phyloP scores from a whole-genome alignment of 2,797 vertebrate genomes.

The Eupleurogrammus muticus region DNA sequence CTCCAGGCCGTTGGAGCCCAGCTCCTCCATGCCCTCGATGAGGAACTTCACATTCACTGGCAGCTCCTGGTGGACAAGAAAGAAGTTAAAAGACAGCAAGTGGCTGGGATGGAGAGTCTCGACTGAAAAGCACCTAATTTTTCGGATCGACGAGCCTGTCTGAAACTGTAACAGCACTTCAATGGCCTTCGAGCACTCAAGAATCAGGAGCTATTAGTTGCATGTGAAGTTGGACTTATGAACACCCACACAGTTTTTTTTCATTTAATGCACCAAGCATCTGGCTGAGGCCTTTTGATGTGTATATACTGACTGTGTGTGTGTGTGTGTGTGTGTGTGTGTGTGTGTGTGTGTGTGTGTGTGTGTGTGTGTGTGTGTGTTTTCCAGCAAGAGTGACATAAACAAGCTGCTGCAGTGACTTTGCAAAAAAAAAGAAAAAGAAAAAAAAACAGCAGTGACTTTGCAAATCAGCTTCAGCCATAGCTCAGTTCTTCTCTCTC shows the following conservation, averaged over 20 bases:
- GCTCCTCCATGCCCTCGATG: slow-evolving; percentile 96
- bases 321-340: background rate
- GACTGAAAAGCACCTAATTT: background rate
- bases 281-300: slow-evolving; percentile 29
- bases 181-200: background rate
- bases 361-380: background rate
- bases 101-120: background rate
- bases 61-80: slow-evolving; percentile 72
- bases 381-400: slow-evolving; percentile 1
- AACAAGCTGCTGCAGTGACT: slow-evolving; percentile 44
- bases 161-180: slow-evolving; percentile 1
- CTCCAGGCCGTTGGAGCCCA: slow-evolving; percentile 89
- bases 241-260: slow-evolving; percentile 15
- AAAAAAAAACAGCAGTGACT: slow-evolving; percentile 27
- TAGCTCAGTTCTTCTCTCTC: slow-evolving; percentile 14
- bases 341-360: background rate
- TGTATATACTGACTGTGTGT: background rate
- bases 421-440: slow-evolving; percentile 8
- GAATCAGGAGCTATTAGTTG: slow-evolving; percentile 5
- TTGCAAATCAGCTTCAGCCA: slow-evolving; percentile 15
- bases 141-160: background rate
- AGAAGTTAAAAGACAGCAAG: background rate
- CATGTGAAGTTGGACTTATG: background rate
- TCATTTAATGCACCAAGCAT: slow-evolving; percentile 17
- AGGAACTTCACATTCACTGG: slow-evolving; percentile 93